Base-by-base conservation (phyloP, 2,888 invertebrate genomes). In the Neocrepidodera transversa region DNA sequence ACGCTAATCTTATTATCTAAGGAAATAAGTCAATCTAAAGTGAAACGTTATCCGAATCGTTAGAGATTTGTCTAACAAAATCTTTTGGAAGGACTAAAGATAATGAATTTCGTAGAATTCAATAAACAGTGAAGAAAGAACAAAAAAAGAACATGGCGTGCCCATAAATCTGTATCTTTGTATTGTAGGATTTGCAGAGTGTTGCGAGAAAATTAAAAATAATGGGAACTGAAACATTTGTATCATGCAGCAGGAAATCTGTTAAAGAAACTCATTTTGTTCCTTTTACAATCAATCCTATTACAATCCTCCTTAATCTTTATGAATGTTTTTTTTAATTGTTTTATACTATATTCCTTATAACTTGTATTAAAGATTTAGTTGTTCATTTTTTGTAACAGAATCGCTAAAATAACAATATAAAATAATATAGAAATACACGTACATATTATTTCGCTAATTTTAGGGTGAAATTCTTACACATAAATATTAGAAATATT, bases 121-220 rank as follows among this genome's bases (percentile, higher is more conserved):
- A 38, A 38, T 38, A 38, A 16, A 38, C 38, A 38, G 16, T 17
- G 38, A 16, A 38, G 16, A 16, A 38, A 38, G 38, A 38, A 38
- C 17, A 38, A 38, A 10, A 56, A 63, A 63, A 63, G 60, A 60
- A 63, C 54, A 64, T 64, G 52, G 63, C 63, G 63, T 63, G 63
- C 40, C 61, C 52, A 61, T 64, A 64, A 64, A 64, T 64, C 64
- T 53, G 38, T 57, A 61, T 59, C 64, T 59, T 40, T 64, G 63
- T 54, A 51, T 58, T 55, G 49, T 42, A 43, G 53, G 56, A 38
- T 38, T 38, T 38, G 38, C 17, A 38, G 35, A 35, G 49, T 59
- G 57, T 56, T 64, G 23, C 17, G 57, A 50, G 59, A 56, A 61
- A 64, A 59, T 64, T 61, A 64, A 57, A 64, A 64, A 59, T 61